These are phyloP conservation scores for Meiosimyza platycephala DNA, from an alignment of 2,888 invertebrate genomes.

Conservation along the genomic window DNA sequence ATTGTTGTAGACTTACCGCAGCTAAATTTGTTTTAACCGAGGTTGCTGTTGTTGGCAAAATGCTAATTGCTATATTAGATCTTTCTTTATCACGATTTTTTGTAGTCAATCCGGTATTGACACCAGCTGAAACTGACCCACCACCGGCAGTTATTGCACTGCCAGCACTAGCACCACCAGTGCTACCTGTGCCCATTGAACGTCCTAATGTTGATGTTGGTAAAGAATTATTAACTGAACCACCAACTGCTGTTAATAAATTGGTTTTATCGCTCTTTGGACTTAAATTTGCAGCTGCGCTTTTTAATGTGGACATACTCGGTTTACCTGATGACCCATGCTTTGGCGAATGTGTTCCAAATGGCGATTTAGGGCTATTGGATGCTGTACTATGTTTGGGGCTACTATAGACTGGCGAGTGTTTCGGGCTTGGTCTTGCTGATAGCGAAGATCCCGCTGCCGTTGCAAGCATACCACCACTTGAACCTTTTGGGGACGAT, in stretches of 20 bases:
- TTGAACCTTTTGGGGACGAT: conserved; percentile 65
- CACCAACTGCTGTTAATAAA: conserved; percentile 43
- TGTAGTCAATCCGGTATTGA: conserved; percentile 12
- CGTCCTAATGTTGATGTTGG: conserved; percentile 66
- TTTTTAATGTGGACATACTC: conserved; percentile 88
- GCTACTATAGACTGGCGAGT: conserved; percentile 80
- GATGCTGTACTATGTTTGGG: conserved; percentile 80
- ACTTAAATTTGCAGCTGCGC: conserved; percentile 69
- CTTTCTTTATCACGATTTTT: conserved; percentile 29
- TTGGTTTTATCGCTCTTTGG: conserved; percentile 58
- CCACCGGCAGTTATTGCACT: not conserved
- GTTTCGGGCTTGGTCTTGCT: conserved; percentile 75
- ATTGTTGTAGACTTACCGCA: conserved; percentile 49
- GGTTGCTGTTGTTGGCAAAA: not conserved
- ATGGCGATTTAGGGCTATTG: conserved; percentile 80
- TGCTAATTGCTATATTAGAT: not conserved
- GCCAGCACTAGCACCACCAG: conserved; percentile 19
- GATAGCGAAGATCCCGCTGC: conserved; percentile 51
- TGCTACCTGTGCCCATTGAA: conserved; percentile 45
- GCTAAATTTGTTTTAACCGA: conserved; percentile 41
- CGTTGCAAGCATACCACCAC: conserved; percentile 43
- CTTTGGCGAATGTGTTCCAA: conserved; percentile 83
- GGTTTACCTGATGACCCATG: conserved; percentile 84
- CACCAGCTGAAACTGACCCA: not conserved
- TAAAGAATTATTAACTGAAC: conserved; percentile 40